These are phyloP conservation scores for Gastracanthus pulcherrimus DNA, from an alignment of 2,888 invertebrate species.

Conservation along the genomic window DNA sequence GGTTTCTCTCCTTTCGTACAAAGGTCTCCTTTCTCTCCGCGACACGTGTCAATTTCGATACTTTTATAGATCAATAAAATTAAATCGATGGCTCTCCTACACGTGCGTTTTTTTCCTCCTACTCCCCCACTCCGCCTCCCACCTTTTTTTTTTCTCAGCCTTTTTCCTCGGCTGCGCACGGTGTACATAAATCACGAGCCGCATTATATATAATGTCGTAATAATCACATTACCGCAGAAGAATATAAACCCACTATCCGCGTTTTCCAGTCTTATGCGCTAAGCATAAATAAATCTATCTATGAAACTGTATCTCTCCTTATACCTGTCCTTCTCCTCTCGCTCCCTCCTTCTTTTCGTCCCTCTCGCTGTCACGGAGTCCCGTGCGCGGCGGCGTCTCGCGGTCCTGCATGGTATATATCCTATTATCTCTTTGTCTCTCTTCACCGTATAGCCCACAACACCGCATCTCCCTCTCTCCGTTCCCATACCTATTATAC, in stretches of 20 bases:
- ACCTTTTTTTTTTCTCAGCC: not conserved
- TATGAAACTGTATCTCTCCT: constrained; percentile 49
- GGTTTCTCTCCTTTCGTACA: constrained; percentile 1
- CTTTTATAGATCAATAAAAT: constrained; percentile 54
- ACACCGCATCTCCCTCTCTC: constrained; percentile 34
- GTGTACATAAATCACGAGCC: constrained; percentile 50
- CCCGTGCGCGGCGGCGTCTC: not conserved
- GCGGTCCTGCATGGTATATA: not conserved
- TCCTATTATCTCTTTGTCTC: constrained; percentile 2
- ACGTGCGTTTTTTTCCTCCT: not conserved
- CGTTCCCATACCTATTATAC: constrained; percentile 52
- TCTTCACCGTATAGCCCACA: not conserved
- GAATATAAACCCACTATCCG: constrained; percentile 41
- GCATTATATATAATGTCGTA: constrained; percentile 53
- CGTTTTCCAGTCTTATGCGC: constrained; percentile 4
- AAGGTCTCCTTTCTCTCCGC: constrained; percentile 27
- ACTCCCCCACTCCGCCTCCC: not conserved
- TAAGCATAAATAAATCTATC: constrained; percentile 52
- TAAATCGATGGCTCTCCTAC: constrained; percentile 43
- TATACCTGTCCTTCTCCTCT: constrained; percentile 26
- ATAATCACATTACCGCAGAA: constrained; percentile 51
- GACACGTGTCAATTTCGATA: constrained; percentile 38
- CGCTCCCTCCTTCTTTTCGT: not conserved
- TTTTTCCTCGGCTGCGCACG: constrained; percentile 29
- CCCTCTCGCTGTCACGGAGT: constrained; percentile 11